phyloP scores from a whole-genome alignment of 2,113 vertebrate genomes.

The Piaya cayana region DNA sequence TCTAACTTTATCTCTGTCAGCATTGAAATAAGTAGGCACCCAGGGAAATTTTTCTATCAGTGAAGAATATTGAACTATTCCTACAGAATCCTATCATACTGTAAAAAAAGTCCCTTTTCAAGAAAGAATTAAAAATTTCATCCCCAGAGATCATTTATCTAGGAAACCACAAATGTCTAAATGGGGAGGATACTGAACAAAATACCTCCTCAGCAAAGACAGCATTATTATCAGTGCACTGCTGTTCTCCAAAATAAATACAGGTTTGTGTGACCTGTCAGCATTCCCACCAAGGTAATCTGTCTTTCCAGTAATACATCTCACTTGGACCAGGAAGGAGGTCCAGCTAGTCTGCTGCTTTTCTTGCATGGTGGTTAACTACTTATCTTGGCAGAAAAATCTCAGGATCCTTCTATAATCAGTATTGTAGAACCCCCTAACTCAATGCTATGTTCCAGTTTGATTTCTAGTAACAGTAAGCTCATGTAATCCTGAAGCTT shows the following conservation, averaged over 20 bases:
- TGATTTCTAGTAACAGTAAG: neutral
- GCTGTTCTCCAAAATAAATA: neutral
- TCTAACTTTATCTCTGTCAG: neutral
- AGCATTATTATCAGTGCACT: neutral
- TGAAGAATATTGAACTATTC: neutral
- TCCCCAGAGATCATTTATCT: neutral
- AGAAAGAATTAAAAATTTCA: neutral
- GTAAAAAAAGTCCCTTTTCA: neutral
- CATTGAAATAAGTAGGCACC: neutral
- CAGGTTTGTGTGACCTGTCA: neutral
- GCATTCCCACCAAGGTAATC: neutral
- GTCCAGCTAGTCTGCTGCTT: neutral
- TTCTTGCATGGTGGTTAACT: neutral
- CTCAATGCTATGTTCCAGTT: neutral
- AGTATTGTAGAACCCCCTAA: neutral
- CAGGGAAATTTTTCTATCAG: neutral
- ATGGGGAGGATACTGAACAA: neutral
- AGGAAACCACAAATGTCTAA: neutral
- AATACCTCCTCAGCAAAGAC: neutral
- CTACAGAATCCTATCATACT: neutral
- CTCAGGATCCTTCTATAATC: neutral
- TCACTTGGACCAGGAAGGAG: neutral
- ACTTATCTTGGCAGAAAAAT: neutral
- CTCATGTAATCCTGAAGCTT: neutral
- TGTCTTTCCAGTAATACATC: neutral